Conservation (phyloP, 2,113 vertebrate species). For the Paradoxurus hermaphroditus region DNA sequence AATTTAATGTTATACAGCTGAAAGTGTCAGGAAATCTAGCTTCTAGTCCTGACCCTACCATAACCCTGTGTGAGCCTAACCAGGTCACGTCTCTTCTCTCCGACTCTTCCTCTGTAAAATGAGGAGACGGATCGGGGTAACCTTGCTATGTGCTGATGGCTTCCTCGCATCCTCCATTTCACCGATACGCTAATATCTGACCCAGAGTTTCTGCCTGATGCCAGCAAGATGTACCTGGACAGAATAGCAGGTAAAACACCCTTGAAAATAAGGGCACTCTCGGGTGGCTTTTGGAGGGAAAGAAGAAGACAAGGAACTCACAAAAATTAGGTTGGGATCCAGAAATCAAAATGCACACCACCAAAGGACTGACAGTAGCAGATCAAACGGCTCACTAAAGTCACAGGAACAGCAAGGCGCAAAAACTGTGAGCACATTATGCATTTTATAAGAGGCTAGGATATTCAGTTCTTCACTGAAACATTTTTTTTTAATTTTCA, state of each 20-base stretch:
- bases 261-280: not conserved
- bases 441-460: not conserved
- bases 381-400: not conserved
- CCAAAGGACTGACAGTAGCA: not conserved
- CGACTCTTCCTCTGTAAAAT: not conserved
- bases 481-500: not conserved
- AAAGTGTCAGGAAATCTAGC: not conserved
- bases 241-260: not conserved
- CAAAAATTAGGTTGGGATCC: not conserved
- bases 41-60: not conserved
- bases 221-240: not conserved
- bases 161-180: not conserved
- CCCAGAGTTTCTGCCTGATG: not conserved
- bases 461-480: not conserved
- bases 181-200: not conserved
- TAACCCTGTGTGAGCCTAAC: not conserved
- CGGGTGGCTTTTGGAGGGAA: not conserved
- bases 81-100: not conserved
- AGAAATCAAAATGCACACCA: not conserved
- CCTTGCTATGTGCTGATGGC: accelerated
- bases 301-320: not conserved
- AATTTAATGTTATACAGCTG: not conserved
- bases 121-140: not conserved
- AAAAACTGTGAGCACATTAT: not conserved
- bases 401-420: not conserved